Percentiles rank a stretch among this genome's conserved stretches.
Evolutionary conservation across 2,797 vertebrate species (phyloP).

Genomic region (Vipera latastei): DNA sequence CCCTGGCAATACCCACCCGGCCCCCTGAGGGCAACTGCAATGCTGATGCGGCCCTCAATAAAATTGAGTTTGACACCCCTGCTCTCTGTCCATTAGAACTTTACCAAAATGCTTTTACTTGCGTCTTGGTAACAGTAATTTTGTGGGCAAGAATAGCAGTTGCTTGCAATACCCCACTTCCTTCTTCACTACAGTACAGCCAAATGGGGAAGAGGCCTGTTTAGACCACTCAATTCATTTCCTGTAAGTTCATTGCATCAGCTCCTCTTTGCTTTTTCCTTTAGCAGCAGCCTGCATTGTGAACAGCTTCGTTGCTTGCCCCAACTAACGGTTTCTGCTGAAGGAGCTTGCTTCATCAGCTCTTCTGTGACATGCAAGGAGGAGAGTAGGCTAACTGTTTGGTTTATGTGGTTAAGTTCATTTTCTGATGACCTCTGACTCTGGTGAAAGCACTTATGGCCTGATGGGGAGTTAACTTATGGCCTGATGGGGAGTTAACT

Average conservation of each 20-base stretch:
- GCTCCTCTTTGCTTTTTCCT: neutral
- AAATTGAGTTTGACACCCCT: no score
- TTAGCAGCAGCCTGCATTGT: neutral
- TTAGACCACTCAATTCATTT: neutral
- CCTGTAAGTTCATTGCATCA: neutral
- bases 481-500: no score
- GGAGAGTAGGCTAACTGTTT: neutral
- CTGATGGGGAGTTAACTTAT: no score
- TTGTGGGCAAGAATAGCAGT: neutral
- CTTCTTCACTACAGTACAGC: neutral
- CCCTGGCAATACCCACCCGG: no score
- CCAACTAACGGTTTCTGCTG: neutral
- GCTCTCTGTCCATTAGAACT: neutral
- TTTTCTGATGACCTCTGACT: neutral
- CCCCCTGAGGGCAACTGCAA: no score
- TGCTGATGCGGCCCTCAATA: no score
- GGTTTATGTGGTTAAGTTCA: neutral
- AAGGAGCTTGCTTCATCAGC: neutral
- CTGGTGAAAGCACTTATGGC: neutral
- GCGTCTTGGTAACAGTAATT: neutral
- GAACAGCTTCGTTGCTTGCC: neutral
- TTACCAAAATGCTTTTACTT: neutral
- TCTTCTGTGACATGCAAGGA: neutral
- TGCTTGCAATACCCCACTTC: constrained; percentile 4
- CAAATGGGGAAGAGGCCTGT: neutral